Conservation (phyloP, 2,797 vertebrate genomes). For the Poeciliopsis gracilis region DNA sequence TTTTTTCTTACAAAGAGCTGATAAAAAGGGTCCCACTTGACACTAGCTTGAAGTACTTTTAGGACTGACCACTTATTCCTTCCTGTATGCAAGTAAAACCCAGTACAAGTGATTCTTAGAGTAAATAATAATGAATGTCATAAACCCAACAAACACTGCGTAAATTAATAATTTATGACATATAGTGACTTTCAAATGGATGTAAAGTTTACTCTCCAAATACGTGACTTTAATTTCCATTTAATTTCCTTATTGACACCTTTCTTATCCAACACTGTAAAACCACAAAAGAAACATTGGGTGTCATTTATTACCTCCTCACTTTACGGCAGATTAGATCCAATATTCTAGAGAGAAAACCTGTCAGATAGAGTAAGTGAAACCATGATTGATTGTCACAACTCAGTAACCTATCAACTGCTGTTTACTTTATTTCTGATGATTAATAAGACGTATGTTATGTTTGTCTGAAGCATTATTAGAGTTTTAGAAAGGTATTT, state of each 20-base stretch:
- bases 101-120: slow-evolving; percentile 1
- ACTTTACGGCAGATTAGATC: slow-evolving; percentile 19
- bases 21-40: not conserved
- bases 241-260: slow-evolving; percentile 22
- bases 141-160: slow-evolving; percentile 28
- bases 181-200: slow-evolving; percentile 10
- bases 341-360: slow-evolving; percentile 65
- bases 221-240: slow-evolving; percentile 38
- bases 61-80: not conserved
- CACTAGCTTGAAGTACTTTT: not conserved
- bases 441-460: slow-evolving; percentile 14
- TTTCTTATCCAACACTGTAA: slow-evolving; percentile 18
- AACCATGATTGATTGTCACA: slow-evolving; percentile 34
- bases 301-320: slow-evolving; percentile 39
- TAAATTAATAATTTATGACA: slow-evolving; percentile 31
- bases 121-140: slow-evolving; percentile 14
- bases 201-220: slow-evolving; percentile 29
- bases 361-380: slow-evolving; percentile 39
- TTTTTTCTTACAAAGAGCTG: not conserved
- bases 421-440: slow-evolving; percentile 46
- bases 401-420: slow-evolving; percentile 21
- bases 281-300: slow-evolving; percentile 20
- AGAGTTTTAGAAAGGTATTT: slow-evolving; percentile 5
- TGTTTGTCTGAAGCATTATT: slow-evolving; percentile 18
- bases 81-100: not conserved